These are phyloP conservation scores for Notocelia uddmanniana DNA, from an alignment of 2,888 invertebrate species.

Conservation along the genomic window DNA sequence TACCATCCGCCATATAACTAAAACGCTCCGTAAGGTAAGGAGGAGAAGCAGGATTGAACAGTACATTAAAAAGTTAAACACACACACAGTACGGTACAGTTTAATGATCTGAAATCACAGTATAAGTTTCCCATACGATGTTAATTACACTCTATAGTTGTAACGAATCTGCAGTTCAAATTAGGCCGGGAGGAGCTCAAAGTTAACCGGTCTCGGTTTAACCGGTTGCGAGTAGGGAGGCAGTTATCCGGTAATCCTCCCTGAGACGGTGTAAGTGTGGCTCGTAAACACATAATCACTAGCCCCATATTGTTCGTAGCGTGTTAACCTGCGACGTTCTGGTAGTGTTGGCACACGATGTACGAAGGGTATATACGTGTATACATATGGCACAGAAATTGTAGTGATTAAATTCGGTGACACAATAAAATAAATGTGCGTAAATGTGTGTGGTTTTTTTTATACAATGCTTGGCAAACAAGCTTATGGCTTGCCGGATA, in stretches of 20 bases:
- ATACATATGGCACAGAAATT: neutral
- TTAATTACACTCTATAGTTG: neutral
- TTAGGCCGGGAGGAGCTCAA: neutral
- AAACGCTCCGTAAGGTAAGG: no score
- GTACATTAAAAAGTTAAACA: no score
- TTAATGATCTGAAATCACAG: no score
- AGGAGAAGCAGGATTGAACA: no score
- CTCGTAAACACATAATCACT: conserved; percentile 22
- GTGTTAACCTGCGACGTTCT: conserved; percentile 6
- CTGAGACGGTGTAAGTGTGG: conserved; percentile 4
- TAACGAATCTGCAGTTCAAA: neutral
- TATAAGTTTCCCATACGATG: no score
- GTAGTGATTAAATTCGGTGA: neutral
- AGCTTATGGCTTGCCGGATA: no score
- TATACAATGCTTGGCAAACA: no score
- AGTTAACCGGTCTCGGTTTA: neutral
- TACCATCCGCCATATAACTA: no score
- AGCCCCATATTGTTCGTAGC: conserved; percentile 6
- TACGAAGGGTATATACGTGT: neutral
- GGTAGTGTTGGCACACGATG: neutral
- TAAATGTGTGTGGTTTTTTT: no score
- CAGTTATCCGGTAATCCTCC: neutral
- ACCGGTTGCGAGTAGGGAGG: neutral
- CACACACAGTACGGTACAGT: no score
- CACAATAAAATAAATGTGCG: neutral